Evolutionary conservation across 1,140 invertebrate genomes (phyloP).

Genomic region (Philotrypesis tridentata): DNA sequence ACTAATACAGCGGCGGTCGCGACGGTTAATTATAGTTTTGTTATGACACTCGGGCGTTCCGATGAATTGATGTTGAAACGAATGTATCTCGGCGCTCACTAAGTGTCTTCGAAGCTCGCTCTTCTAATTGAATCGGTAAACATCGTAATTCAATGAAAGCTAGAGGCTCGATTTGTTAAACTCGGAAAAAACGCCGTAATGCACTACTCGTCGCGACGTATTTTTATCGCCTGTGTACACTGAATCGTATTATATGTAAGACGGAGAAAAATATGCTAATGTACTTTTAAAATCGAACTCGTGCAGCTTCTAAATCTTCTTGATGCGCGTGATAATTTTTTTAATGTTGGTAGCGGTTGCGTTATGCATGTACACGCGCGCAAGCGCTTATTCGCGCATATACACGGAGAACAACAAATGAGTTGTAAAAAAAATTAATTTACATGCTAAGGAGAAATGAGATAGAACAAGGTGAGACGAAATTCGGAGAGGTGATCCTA

Average conservation of each 20-base stretch:
- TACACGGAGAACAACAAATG: too few relatives aligned
- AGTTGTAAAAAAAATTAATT: not conserved
- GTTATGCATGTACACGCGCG: too few relatives aligned
- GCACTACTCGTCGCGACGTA: slow-evolving; percentile 57
- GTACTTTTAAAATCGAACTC: not conserved
- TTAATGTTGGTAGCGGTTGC: too few relatives aligned
- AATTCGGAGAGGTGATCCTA: not conserved
- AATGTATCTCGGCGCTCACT: slow-evolving; percentile 64
- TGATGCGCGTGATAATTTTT: too few relatives aligned
- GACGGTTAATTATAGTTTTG: slow-evolving; percentile 75
- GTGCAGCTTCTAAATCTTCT: not conserved
- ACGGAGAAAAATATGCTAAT: not conserved
- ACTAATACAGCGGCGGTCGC: slow-evolving; percentile 26
- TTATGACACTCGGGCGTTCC: slow-evolving; percentile 71
- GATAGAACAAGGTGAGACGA: not conserved
- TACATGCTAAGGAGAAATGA: not conserved
- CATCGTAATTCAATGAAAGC: slow-evolving; percentile 68
- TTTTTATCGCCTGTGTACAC: not conserved
- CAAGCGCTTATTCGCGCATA: too few relatives aligned
- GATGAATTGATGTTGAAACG: slow-evolving; percentile 73
- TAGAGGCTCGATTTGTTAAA: slow-evolving; percentile 18
- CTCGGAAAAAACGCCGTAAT: slow-evolving; percentile 62
- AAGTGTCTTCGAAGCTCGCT: slow-evolving; percentile 58
- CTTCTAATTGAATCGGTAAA: slow-evolving; percentile 74
- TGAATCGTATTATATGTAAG: too few relatives aligned